Evolutionary conservation across 1,140 invertebrate species (phyloP).

Genomic region (Caenorhabditis briggsae): DNA sequence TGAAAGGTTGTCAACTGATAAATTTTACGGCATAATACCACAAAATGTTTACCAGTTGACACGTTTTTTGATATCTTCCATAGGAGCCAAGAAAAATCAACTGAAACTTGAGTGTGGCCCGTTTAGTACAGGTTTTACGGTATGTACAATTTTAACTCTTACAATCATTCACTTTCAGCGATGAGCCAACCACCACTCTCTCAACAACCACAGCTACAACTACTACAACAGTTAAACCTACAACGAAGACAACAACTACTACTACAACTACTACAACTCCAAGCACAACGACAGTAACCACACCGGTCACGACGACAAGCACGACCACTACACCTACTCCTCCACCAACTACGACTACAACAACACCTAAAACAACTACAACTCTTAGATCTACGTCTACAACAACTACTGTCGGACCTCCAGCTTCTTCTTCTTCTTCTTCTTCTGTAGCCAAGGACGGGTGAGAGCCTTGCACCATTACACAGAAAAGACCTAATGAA

Average conservation of each 20-base stretch:
- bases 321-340: neutral
- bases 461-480: neutral
- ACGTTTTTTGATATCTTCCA: too few relatives aligned
- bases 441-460: neutral
- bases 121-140: too few relatives aligned
- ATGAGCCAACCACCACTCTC: neutral
- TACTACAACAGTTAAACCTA: neutral
- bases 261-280: neutral
- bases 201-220: neutral
- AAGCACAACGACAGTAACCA: neutral
- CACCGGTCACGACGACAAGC: constrained; percentile 4
- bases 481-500: neutral
- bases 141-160: too few relatives aligned
- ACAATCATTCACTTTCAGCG: neutral
- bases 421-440: neutral
- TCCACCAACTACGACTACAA: constrained; percentile 4
- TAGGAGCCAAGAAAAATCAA: too few relatives aligned
- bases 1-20: too few relatives aligned
- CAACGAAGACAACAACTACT: neutral
- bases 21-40: too few relatives aligned
- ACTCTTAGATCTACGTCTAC: constrained; percentile 57
- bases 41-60: too few relatives aligned
- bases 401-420: constrained; percentile 27
- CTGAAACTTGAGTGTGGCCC: too few relatives aligned
- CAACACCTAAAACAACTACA: constrained; percentile 58